Evolutionary conservation across 2,797 vertebrate species (phyloP), one percentile per base, ranked within the genome.

Genomic region (Neosilurus mollespiculum): DNA sequence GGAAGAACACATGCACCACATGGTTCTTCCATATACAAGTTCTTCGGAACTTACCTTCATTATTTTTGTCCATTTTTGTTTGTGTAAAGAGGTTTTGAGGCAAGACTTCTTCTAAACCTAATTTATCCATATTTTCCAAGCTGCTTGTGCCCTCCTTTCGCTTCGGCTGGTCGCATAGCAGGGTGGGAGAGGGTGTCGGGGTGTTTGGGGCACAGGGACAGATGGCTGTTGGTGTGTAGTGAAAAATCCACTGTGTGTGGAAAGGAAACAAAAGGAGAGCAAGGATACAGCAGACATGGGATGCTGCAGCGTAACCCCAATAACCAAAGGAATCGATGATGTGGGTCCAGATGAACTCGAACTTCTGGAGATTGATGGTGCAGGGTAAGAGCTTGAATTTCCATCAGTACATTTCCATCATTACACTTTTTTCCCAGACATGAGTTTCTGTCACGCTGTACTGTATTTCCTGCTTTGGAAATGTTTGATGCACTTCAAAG

Each of bases 261-360:
- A 79, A 43, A 43, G 6, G 73, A 67, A 83, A 84, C 80, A 53
- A 80, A 88, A 88, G 88, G 87, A 90, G 81, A 54, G 8, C 3
- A 22, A 82, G 82, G 87, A 88, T 81, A 81, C 4, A 34, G 84
- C 85, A 83, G 81, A 86, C 87, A 95, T 95, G 96, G 95, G 95
- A 89, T 96, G 96, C 90, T 97, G 96, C 89, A 95, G 95, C 49
- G 90, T 95, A 90, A 95, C 94, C 62, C 92, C 95, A 88, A 90
- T 94, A 80, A 92, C 92, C 80, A 91, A 90, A 24, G 95, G 94
- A 56, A 92, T 92, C 59, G 94, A 94, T 54, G 94, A 94, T 66
- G 92, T 94, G 81, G 95, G 93, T 56, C 95, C 95, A 0, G 95
- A 96, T 58, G 94, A 96, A 90, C 93, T 95, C 1, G 94, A 96